Evolutionary conservation across 2,888 invertebrate species (phyloP).

Genomic region (Candidula unifasciata): DNA sequence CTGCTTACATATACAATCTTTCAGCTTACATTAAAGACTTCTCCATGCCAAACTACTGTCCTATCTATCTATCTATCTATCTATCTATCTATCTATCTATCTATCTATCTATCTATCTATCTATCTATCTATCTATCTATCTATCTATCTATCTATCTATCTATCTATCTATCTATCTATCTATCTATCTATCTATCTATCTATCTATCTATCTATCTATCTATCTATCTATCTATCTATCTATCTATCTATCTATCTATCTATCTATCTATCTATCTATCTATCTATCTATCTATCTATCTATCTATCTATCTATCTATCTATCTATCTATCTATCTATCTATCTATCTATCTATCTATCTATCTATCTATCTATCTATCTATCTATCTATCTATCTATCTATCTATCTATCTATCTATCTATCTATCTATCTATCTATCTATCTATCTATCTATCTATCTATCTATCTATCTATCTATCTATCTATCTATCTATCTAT

Average conservation of each 20-base stretch:
- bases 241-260: slow-evolving; percentile 21
- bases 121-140: no score
- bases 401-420: slow-evolving; percentile 7
- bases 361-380: slow-evolving; percentile 18
- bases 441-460: slow-evolving; percentile 21
- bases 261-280: slow-evolving; percentile 21
- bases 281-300: slow-evolving; percentile 10
- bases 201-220: slow-evolving; percentile 10
- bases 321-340: background rate
- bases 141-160: background rate
- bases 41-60: no score
- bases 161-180: slow-evolving; percentile 21
- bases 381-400: slow-evolving; percentile 18
- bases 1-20: no score
- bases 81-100: no score
- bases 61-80: no score
- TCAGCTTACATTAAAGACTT: no score
- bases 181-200: slow-evolving; percentile 16
- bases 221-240: slow-evolving; percentile 21
- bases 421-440: slow-evolving; percentile 21
- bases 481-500: slow-evolving; percentile 21
- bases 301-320: background rate
- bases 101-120: no score
- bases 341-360: background rate
- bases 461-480: slow-evolving; percentile 21